These are phyloP conservation scores for Drosophila rufa DNA, from an alignment of 1,140 invertebrate species.

Conservation along the genomic window DNA sequence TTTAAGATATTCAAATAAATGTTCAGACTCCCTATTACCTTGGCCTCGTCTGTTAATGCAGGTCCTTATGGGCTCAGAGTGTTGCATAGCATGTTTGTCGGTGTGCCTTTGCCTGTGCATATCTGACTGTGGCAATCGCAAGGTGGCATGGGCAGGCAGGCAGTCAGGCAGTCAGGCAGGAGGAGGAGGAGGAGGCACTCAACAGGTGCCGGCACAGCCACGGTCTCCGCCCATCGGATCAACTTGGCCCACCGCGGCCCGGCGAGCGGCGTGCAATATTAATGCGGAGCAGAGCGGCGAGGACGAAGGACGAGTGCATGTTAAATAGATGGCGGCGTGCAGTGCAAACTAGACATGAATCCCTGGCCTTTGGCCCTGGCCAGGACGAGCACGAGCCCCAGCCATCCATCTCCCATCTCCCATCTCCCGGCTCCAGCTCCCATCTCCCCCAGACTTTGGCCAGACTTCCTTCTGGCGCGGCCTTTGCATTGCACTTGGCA, in stretches of 20 bases:
- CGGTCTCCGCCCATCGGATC: constrained; percentile 21
- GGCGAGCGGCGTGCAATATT: constrained; percentile 49
- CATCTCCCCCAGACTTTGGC: constrained; percentile 14
- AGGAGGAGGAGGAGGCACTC: constrained; percentile 4
- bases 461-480: not conserved
- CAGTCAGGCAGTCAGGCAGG: not conserved
- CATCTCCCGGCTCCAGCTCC: not conserved
- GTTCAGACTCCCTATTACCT: not conserved
- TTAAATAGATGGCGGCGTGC: constrained; percentile 62
- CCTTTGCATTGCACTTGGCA: constrained; percentile 30
- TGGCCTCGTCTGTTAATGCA: constrained; percentile 14
- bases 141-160: not conserved
- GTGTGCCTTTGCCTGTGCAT: constrained; percentile 21
- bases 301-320: constrained; percentile 60
- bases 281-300: constrained; percentile 50
- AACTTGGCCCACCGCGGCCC: constrained; percentile 7
- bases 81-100: constrained; percentile 4
- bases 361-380: constrained; percentile 20
- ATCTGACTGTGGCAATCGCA: constrained; percentile 11
- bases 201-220: constrained; percentile 29
- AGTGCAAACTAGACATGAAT: constrained; percentile 54
- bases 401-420: not conserved
- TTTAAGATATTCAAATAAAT: not conserved
- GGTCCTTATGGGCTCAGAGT: constrained; percentile 4
- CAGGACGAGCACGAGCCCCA: constrained; percentile 5